Base-by-base conservation (phyloP, 2,888 invertebrate species). In the Phaonia tiefii region DNA sequence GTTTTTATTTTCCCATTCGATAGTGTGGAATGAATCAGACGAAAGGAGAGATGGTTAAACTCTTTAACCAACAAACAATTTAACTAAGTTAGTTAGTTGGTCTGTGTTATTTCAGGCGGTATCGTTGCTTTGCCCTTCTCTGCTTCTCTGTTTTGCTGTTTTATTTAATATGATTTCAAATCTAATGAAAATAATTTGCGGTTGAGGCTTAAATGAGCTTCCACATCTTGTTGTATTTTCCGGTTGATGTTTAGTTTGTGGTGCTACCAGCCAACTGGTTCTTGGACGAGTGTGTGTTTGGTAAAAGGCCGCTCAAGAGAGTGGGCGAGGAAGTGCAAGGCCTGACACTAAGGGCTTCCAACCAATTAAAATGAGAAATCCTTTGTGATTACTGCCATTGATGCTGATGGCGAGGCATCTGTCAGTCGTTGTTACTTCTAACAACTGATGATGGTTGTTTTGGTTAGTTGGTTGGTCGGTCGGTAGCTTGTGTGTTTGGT, bases 111-210 rank as follows among this genome's bases (percentile, higher is more conserved):
- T 25, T 54, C 22, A 54, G 54, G 25, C 31, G 8, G 31, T 31
- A 31, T 31, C 8, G 31, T 25, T 11, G 8, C 25, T 8, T 54
- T 10, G 1, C 25, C 22, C 17, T 25, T 22, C 22, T 54, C 22
- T 54, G 54, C 22, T 54, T 1, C 1, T 56, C 42, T 13, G 3
- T 44, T 44, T 51, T 67, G 11, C 49, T 37, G 37, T 51, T 73
- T 58, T 39, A 75, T 77, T 67, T 81, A 78, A 81, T 77, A 75
- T 72, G 58, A 80, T 75, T 82, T 71, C 60, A 80, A 82, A 79
- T 82, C 74, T 77, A 83, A 80, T 84, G 76, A 83, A 84, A 82
- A 83, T 83, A 83, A 84, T 83, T 80, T 83, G 83, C 77, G 83
- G 75, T 75, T 67, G 79, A 79, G 82, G 77, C 76, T 76, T 72